Evolutionary conservation across 1,140 invertebrate genomes (phyloP), one percentile per base, ranked within the genome.

Genomic region (Galleria mellonella): DNA sequence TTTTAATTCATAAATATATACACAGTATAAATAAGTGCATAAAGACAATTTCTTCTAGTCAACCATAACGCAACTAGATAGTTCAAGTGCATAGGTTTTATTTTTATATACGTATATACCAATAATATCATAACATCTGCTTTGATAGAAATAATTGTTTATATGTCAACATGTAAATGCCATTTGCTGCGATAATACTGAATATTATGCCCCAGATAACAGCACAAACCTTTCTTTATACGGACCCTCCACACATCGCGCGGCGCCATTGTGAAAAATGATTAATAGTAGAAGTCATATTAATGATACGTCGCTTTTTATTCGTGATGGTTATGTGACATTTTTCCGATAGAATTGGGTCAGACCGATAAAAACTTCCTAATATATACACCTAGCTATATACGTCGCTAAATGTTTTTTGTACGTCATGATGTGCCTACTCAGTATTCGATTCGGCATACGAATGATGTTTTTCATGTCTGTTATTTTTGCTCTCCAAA

Each of bases 231-330:
- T 72, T 70, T 63, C 64, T 60, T 68, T 67, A 30, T 55, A 53
- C 65, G n/a, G 17, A 23, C 66, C 64, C 55, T 47, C 55, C 62
- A 51, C 63, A 65, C 71, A 60, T 51, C 2, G 6, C 17, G 17
- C 17, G 17, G 17, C 6, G 17, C 17, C 60, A 73, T 81, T 81
- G 76, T 83, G 66, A 51, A 54, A 74, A 48, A 71, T 81, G 76
- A 83, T 83, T 81, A 79, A 83, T 81, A 66, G 64, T 58, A 42
- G 32, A 49, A 54, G 56, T 55, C 63, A 62, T 61, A 62, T 69
- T 72, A 75, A 67, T 72, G 72, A 74, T 77, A 72, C 53, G 61
- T 51, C 51, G 51, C 48, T 77, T 73, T 76, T 70, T 73, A 57
- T 51, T 17, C 39, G 43, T 51, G 55, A 53, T 45, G 40, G 33